Conservation (phyloP, 2,113 vertebrate genomes). For the Lamprologus sp. region DNA sequence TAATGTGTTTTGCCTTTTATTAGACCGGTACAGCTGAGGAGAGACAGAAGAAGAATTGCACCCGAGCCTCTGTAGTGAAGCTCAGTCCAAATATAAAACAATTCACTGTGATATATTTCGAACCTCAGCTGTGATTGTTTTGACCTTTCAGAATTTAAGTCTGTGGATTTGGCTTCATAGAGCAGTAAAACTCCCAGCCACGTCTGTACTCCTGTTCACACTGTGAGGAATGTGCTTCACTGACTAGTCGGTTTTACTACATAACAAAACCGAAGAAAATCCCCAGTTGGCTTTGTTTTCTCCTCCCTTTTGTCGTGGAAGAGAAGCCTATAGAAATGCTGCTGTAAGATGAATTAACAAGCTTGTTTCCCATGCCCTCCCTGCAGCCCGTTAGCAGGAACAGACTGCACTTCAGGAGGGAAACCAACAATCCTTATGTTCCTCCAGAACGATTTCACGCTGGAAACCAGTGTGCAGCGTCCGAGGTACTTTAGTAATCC, state of each 20-base stretch:
- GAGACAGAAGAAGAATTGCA: background rate
- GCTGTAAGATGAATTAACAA: constrained; percentile 34
- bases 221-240: background rate
- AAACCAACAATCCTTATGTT: constrained; percentile 8
- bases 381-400: background rate
- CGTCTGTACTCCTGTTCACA: background rate
- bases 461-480: background rate
- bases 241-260: constrained; percentile 5
- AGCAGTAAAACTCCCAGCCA: background rate
- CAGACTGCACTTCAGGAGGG: background rate
- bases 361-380: constrained; percentile 46
- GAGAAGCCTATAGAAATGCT: constrained; percentile 9
- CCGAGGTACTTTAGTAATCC: background rate
- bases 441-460: constrained; percentile 11
- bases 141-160: background rate
- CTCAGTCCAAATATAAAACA: background rate
- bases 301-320: constrained; percentile 8
- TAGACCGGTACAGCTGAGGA: background rate
- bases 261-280: constrained; percentile 2
- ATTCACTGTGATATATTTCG: background rate
- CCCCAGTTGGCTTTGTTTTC: constrained; percentile 19
- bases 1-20: background rate
- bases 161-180: background rate
- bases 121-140: background rate
- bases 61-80: background rate